Percentiles rank a stretch among this genome's conserved stretches.
These are phyloP conservation scores for Neuroscelio doddi DNA, from an alignment of 2,888 invertebrate species.

Conservation along the genomic window DNA sequence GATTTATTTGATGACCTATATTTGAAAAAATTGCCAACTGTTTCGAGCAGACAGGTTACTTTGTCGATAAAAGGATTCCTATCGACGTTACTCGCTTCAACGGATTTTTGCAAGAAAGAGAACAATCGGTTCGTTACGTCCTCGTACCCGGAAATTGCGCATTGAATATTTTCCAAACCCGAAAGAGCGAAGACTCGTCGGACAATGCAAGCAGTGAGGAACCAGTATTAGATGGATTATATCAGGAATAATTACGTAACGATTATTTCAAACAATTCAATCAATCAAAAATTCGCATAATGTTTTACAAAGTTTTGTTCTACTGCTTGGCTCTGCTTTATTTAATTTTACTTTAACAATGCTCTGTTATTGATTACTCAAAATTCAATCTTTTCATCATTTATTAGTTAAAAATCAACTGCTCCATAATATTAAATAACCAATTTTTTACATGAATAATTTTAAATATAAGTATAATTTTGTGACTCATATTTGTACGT, in stretches of 20 bases:
- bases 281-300: neutral
- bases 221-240: constrained; percentile 20
- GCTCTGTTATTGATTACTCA: too few relatives aligned
- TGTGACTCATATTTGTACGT: too few relatives aligned
- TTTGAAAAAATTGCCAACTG: constrained; percentile 27
- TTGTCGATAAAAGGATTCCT: constrained; percentile 35
- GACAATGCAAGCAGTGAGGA: constrained; percentile 21
- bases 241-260: constrained; percentile 22
- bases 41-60: constrained; percentile 37
- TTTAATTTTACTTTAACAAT: too few relatives aligned
- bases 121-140: constrained; percentile 51
- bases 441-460: too few relatives aligned
- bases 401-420: too few relatives aligned
- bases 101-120: constrained; percentile 37
- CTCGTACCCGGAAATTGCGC: constrained; percentile 35
- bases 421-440: too few relatives aligned
- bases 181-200: constrained; percentile 14
- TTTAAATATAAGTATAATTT: too few relatives aligned
- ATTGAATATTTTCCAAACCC: constrained; percentile 45
- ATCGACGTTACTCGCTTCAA: constrained; percentile 31
- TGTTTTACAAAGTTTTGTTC: too few relatives aligned
- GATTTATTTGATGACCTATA: constrained; percentile 37
- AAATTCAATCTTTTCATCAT: too few relatives aligned
- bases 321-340: too few relatives aligned
- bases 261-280: constrained; percentile 16